These are phyloP conservation scores for Pelvicachromis taeniatus DNA, from an alignment of 2,113 vertebrate species.

Conservation along the genomic window DNA sequence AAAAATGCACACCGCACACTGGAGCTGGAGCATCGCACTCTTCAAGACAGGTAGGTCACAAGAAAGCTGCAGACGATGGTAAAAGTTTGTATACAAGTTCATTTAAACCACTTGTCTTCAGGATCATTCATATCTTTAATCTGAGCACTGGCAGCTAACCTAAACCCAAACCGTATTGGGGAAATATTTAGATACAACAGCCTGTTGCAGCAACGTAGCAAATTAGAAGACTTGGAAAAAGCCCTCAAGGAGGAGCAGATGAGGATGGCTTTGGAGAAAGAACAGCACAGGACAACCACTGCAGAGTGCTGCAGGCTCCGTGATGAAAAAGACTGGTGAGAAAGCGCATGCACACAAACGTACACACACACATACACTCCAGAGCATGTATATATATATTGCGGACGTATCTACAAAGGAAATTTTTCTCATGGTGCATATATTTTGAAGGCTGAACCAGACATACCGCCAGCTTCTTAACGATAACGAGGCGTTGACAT, in stretches of 20 bases:
- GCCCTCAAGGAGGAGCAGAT: conserved; percentile 86
- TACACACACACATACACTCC: rapidly evolving
- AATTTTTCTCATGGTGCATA: background rate
- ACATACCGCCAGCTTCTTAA: conserved; percentile 86
- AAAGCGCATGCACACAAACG: background rate
- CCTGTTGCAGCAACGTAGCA: conserved; percentile 86
- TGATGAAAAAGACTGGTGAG: conserved; percentile 90
- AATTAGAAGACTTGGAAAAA: conserved; percentile 89
- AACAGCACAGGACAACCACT: conserved; percentile 81
- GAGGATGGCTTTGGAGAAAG: conserved; percentile 88
- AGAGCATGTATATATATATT: background rate
- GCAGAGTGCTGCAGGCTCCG: conserved; percentile 83
- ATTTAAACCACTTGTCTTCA: background rate
- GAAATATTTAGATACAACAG: conserved; percentile 72
- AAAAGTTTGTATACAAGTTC: rapidly evolving
- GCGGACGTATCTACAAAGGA: background rate
- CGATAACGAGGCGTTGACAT: conserved; percentile 87
- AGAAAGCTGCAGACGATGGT: background rate
- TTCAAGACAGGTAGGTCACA: conserved; percentile 82
- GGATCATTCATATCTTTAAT: background rate
- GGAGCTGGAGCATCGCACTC: conserved; percentile 88
- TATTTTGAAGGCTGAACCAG: conserved; percentile 79
- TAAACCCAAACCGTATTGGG: background rate
- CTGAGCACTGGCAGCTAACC: background rate
- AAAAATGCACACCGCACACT: conserved; percentile 89